Conservation (phyloP, 2,113 vertebrate genomes). For the Pelecanus crispus region DNA sequence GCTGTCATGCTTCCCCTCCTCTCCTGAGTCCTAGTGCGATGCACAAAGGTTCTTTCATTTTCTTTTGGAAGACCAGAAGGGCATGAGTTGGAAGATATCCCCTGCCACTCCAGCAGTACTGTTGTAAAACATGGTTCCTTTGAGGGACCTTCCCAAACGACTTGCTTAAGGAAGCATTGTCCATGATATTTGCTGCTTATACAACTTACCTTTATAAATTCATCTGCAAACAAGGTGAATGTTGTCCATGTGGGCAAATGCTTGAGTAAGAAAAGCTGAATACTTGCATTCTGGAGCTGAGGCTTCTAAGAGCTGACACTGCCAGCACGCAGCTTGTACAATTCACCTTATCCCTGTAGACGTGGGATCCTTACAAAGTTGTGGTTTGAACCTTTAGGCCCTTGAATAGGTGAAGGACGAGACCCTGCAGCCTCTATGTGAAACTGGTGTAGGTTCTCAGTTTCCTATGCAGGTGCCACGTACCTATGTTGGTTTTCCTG, state of each 20-base stretch:
- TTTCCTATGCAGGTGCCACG: neutral
- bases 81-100: neutral
- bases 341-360: neutral
- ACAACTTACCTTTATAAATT: neutral
- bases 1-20: neutral
- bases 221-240: neutral
- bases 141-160: neutral
- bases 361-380: neutral
- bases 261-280: neutral
- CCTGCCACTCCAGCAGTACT: neutral
- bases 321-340: accelerated
- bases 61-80: neutral
- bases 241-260: neutral
- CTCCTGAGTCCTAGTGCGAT: neutral
- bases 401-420: neutral
- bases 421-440: accelerated
- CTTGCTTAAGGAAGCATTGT: neutral
- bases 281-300: neutral
- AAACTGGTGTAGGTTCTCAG: neutral
- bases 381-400: neutral
- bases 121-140: neutral
- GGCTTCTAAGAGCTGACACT: neutral
- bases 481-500: neutral
- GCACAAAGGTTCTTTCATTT: neutral
- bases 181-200: neutral